Percentiles rank a stretch among this genome's conserved stretches.
phyloP scores from a whole-genome alignment of 1,140 invertebrate genomes.

The Cyclargus thomasi region DNA sequence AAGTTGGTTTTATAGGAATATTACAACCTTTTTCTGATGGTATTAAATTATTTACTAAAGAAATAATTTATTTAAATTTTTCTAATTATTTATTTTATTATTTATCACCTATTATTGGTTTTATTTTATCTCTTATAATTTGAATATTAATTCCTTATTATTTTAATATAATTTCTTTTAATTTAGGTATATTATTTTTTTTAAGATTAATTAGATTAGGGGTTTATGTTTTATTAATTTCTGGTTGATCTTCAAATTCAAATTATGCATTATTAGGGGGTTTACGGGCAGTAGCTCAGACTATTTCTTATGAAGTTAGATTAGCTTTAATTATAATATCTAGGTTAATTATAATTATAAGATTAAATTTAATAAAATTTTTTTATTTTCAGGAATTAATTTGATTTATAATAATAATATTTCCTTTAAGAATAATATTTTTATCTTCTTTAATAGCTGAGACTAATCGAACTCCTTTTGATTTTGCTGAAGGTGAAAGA shows the following conservation, averaged over 20 bases:
- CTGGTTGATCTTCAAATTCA: constrained; percentile 81
- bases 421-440: constrained; percentile 74
- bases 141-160: constrained; percentile 73
- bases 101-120: constrained; percentile 76
- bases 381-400: constrained; percentile 68
- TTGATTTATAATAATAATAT: constrained; percentile 59
- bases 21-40: constrained; percentile 81
- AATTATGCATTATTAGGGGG: constrained; percentile 80
- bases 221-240: constrained; percentile 76
- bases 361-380: constrained; percentile 72
- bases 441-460: constrained; percentile 79
- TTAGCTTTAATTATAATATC: constrained; percentile 76
- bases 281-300: constrained; percentile 79
- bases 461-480: constrained; percentile 85
- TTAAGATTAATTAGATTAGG: constrained; percentile 73
- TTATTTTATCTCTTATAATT: constrained; percentile 75
- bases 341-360: constrained; percentile 61
- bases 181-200: constrained; percentile 74
- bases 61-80: constrained; percentile 67
- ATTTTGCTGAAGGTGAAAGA: constrained; percentile 85
- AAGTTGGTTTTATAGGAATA: constrained; percentile 77
- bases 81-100: constrained; percentile 76
- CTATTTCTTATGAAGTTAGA: constrained; percentile 82
- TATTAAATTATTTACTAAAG: constrained; percentile 80
- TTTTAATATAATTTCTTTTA: constrained; percentile 65